Percentiles rank a stretch among this genome's conserved stretches.
Evolutionary conservation across 2,113 vertebrate genomes (phyloP).

Genomic region (Carettochelys insculpta): DNA sequence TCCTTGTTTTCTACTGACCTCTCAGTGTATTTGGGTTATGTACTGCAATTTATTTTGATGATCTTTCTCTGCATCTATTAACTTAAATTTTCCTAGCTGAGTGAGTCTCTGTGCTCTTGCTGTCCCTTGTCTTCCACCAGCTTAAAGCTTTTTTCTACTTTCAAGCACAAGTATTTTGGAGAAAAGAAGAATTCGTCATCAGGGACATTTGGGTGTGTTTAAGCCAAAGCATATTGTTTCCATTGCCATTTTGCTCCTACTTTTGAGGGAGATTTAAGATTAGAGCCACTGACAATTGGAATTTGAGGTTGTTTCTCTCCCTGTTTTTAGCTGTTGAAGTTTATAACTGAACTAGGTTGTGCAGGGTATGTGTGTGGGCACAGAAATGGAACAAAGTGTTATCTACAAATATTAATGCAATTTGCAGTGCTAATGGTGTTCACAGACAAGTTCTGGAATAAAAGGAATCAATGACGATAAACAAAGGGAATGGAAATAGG

Average conservation of each 20-base stretch:
- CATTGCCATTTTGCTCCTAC: background rate
- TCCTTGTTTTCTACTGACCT: background rate
- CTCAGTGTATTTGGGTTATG: background rate
- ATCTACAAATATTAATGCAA: background rate
- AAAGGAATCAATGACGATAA: conserved; percentile 14
- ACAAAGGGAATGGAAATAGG: conserved; percentile 41
- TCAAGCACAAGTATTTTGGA: background rate
- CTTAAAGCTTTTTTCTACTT: conserved; percentile 19
- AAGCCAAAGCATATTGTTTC: background rate
- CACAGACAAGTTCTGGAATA: background rate
- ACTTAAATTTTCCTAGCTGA: conserved; percentile 2
- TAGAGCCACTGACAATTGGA: background rate
- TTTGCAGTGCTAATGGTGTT: background rate
- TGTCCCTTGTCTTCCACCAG: background rate
- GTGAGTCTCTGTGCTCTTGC: conserved; percentile 11
- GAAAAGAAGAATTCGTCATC: background rate
- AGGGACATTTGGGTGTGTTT: background rate
- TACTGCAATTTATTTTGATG: conserved; percentile 16
- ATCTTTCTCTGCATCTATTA: conserved; percentile 20
- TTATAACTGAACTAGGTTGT: background rate
- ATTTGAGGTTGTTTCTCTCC: background rate
- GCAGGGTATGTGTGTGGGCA: background rate
- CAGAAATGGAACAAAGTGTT: background rate
- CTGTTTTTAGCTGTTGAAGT: background rate
- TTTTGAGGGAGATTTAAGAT: background rate